Evolutionary conservation across 2,113 vertebrate species (phyloP).

Genomic region (Thryonomys swinderianus): DNA sequence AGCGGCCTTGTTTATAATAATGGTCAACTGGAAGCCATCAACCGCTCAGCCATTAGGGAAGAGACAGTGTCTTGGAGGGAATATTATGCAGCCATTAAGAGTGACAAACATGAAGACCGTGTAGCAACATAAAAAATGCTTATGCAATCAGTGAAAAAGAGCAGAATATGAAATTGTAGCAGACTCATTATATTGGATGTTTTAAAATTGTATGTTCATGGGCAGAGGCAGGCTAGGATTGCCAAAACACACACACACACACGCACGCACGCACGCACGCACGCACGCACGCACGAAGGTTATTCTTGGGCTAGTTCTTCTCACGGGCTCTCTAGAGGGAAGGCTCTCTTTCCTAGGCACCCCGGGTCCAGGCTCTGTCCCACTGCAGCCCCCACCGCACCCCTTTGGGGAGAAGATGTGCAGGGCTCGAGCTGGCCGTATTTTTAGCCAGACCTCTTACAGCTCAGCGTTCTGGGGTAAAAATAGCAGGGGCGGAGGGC

Average conservation of each 20-base stretch:
- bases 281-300: no score
- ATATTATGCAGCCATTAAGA: conserved; percentile 78
- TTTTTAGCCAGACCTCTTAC: conserved; percentile 74
- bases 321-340: background rate
- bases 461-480: conserved; percentile 68
- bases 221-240: background rate
- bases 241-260: no score
- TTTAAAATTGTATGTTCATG: background rate
- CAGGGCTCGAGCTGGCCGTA: conserved; percentile 44
- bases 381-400: background rate
- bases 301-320: background rate
- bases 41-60: background rate
- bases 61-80: conserved; percentile 36
- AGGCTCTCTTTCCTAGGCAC: background rate
- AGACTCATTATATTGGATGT: background rate
- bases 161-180: background rate
- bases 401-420: conserved; percentile 66
- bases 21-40: background rate
- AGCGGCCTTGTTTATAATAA: conserved; percentile 48
- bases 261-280: no score
- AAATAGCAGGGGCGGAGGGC: conserved; percentile 79
- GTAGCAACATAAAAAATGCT: background rate
- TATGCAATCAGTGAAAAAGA: background rate
- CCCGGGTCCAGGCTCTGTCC: background rate
- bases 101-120: background rate